Evolutionary conservation across 2,888 invertebrate genomes (phyloP), one percentile per base, ranked within the genome.

Genomic region (Oscheius myriophilus): DNA sequence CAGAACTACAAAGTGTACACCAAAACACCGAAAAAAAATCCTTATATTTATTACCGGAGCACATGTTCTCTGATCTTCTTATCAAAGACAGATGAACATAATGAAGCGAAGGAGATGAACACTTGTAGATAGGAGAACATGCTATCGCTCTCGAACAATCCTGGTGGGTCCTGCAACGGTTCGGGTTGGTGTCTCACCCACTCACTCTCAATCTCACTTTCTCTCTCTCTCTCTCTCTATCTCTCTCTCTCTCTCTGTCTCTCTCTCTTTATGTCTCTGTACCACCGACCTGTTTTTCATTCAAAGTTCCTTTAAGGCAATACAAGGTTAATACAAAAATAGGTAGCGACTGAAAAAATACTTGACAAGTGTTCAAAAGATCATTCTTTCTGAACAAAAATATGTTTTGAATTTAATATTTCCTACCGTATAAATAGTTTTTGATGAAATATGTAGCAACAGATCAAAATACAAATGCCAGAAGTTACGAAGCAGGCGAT

Each of bases 41-140:
- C n/a, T n/a, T n/a, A n/a, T n/a, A 53, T 53, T 25, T 23, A 16
- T 57, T 57, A 57, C 41, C 21, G n/a, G 57, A 57, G 39, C 26
- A 42, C 26, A 18, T 61, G 46, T 6, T n/a, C 16, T 25, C 49
- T 46, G n/a, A 61, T 46, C 33, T 49, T 46, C 16, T 26, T 14
- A 49, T 61, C 61, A 14, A 46, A 21, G 21, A 61, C 18, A 33
- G 49, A 49, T 16, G 49, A 39, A 33, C 9, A 18, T 6, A 61
- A n/a, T 18, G 25, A 33, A 39, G 12, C 16, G 26, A 26, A 61
- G 16, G 61, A 46, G 16, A 46, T 46, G 7, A 61, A n/a, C 9
- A 39, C 16, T 16, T 49, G 18, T 33, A 23, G 18, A 16, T 49
- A 12, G 1, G 61, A 33, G 18, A 33, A 61, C 26, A 14, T 16